Percentiles rank a stretch among this genome's conserved stretches.
Conservation (phyloP, 2,113 vertebrate species). For the Crotalus tigris region DNA sequence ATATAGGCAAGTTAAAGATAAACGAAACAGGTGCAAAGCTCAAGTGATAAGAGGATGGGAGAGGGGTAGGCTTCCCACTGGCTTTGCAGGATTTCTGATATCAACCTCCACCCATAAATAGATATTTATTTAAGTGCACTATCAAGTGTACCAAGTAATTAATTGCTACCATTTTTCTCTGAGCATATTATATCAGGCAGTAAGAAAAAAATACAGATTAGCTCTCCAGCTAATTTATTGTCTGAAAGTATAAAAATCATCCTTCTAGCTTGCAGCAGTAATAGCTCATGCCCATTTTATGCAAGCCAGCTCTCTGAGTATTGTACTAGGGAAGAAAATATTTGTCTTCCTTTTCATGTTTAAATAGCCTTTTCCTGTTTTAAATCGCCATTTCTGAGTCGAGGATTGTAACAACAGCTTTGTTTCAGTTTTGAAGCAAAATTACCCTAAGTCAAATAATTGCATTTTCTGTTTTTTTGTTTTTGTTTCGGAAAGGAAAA, state of each 20-base stretch:
- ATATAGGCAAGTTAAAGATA: background rate
- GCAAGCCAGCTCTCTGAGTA: background rate
- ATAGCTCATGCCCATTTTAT: constrained; percentile 21
- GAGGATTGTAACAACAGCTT: background rate
- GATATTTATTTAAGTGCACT: constrained; percentile 19
- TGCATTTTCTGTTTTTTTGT: background rate
- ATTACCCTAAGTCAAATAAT: background rate
- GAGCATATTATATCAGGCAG: background rate
- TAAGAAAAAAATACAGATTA: constrained; percentile 7
- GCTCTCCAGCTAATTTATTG: constrained; percentile 31
- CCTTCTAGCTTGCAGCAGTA: constrained; percentile 9
- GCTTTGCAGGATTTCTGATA: background rate
- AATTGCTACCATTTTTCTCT: background rate
- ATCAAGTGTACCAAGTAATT: constrained; percentile 3
- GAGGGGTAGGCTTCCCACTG: background rate
- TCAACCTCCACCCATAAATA: background rate
- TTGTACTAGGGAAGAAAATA: constrained; percentile 11
- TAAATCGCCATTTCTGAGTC: background rate
- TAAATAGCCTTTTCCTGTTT: background rate
- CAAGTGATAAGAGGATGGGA: background rate
- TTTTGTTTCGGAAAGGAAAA: background rate
- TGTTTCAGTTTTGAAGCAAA: background rate
- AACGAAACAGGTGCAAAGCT: background rate
- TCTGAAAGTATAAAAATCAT: constrained; percentile 20
- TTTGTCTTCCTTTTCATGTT: constrained; percentile 13